Evolutionary conservation across 2,113 vertebrate species (phyloP).

Genomic region (Columba livia): DNA sequence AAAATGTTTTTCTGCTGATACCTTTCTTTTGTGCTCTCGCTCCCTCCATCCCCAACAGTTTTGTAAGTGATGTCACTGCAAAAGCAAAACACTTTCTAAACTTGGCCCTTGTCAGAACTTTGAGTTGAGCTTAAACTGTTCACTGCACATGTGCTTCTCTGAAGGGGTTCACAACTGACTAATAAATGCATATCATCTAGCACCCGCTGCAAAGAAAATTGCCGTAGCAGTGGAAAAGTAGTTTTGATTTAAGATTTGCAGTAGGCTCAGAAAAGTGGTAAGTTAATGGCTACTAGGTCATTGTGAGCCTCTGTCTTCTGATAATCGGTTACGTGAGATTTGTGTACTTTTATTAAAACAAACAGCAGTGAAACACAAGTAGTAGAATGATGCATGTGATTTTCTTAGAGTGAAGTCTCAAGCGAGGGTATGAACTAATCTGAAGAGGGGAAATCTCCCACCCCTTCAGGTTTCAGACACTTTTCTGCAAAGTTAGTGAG

Average conservation of each 20-base stretch:
- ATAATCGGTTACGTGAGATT: background rate
- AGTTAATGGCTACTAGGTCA: background rate
- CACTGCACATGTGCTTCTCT: background rate
- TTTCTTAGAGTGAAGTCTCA: background rate
- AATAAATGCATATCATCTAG: background rate
- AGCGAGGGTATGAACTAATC: background rate
- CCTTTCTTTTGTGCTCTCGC: background rate
- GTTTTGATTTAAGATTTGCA: background rate
- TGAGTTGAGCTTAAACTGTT: background rate
- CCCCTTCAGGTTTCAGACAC: background rate
- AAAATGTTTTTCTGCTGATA: background rate
- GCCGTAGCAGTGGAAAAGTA: background rate
- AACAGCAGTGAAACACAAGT: background rate
- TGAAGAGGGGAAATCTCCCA: background rate
- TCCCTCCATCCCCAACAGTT: background rate
- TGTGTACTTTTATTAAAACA: background rate
- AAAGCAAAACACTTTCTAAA: slow-evolving; percentile 2
- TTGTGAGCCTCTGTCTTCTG: background rate
- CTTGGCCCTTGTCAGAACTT: background rate
- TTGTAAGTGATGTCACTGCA: background rate
- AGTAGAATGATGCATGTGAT: background rate
- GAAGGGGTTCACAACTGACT: background rate
- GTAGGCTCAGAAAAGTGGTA: background rate
- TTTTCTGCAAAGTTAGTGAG: background rate
- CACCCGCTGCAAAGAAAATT: background rate